Conservation (phyloP, 2,797 vertebrate genomes). For the Coregonus ussuriensis region DNA sequence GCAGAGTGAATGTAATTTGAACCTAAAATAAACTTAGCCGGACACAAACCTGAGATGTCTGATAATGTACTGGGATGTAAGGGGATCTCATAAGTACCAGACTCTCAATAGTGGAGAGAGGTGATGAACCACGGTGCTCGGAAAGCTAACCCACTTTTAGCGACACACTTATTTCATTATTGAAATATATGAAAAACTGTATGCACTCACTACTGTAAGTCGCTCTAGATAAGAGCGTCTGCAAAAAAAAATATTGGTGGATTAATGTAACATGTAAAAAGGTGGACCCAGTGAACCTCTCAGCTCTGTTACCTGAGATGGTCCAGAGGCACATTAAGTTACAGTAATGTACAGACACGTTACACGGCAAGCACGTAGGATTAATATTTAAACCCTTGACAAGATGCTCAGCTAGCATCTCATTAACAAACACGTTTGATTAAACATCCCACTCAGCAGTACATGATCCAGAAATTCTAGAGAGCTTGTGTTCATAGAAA, state of each 20-base stretch:
- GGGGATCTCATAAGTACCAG: background rate
- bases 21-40: background rate
- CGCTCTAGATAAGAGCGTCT: too few relatives aligned
- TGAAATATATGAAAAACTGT: too few relatives aligned
- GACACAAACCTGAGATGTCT: background rate
- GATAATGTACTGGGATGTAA: conserved; percentile 3
- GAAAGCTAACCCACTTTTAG: background rate
- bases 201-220: too few relatives aligned
- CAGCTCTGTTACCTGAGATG: background rate
- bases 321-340: background rate
- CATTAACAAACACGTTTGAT: background rate
- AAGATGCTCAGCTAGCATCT: background rate
- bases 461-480: background rate
- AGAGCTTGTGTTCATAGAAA: background rate
- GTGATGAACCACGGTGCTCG: background rate
- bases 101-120: background rate
- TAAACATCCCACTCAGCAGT: background rate
- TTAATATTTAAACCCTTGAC: background rate
- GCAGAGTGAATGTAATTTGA: background rate
- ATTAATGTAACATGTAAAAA: background rate
- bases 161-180: background rate
- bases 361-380: background rate
- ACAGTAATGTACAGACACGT: background rate
- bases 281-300: background rate
- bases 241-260: background rate